Conservation (phyloP, 2,797 vertebrate genomes). For the Neomorphus geoffroyi region DNA sequence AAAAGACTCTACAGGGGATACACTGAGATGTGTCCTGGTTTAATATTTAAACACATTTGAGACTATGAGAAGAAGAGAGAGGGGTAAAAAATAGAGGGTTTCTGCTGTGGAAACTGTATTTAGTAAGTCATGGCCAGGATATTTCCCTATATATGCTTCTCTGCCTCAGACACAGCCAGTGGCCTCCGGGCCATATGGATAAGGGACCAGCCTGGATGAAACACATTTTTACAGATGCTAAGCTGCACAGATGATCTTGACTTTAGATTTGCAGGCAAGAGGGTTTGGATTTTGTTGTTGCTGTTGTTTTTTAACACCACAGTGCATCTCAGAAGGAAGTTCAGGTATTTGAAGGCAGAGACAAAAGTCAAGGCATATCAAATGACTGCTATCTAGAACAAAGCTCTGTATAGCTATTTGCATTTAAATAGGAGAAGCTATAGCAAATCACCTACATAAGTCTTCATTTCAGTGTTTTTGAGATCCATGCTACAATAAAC, state of each 20-base stretch:
- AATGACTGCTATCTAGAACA: background rate
- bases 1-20: slow-evolving; percentile 10
- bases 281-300: background rate
- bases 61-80: background rate
- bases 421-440: slow-evolving; percentile 30
- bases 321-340: background rate
- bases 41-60: slow-evolving; percentile 40
- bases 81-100: background rate
- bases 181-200: background rate
- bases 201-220: background rate
- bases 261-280: background rate
- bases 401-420: background rate
- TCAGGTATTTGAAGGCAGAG: background rate
- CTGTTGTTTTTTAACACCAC: background rate
- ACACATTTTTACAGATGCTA: background rate
- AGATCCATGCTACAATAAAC: background rate
- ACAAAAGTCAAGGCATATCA: background rate
- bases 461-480: background rate
- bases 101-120: background rate
- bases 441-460: background rate
- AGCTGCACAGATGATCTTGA: background rate
- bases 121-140: background rate
- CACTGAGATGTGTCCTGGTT: background rate
- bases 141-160: background rate
- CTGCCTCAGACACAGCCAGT: background rate